These are phyloP conservation scores for Plusia festucae DNA, from an alignment of 2,888 invertebrate species.

Conservation along the genomic window DNA sequence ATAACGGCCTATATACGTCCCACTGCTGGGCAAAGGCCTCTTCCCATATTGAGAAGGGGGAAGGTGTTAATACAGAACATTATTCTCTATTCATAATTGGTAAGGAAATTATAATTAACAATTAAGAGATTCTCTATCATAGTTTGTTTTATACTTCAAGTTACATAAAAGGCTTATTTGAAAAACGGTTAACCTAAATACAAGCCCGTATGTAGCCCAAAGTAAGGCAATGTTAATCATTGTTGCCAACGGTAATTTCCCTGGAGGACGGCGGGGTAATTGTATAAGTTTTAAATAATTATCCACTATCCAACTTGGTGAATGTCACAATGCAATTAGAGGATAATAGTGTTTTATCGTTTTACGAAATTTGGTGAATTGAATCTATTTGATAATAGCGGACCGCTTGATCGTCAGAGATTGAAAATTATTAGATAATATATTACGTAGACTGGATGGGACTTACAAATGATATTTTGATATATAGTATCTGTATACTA, in stretches of 20 bases:
- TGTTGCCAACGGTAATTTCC: conserved; percentile 65
- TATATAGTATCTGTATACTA: too few relatives aligned
- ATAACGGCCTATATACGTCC: too few relatives aligned
- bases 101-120: too few relatives aligned
- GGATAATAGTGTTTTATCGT: conserved; percentile 18
- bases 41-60: too few relatives aligned
- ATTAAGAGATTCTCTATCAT: too few relatives aligned
- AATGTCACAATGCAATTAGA: conserved; percentile 40
- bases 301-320: conserved; percentile 46
- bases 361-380: conserved; percentile 13
- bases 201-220: conserved; percentile 8
- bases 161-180: neutral
- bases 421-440: too few relatives aligned
- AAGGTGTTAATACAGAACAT: too few relatives aligned
- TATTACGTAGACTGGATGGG: too few relatives aligned
- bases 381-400: neutral
- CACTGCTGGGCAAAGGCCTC: too few relatives aligned
- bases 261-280: conserved; percentile 51
- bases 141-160: too few relatives aligned
- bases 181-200: conserved; percentile 9
- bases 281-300: conserved; percentile 66
- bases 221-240: conserved; percentile 42
- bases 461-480: too few relatives aligned
- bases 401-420: neutral
- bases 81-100: too few relatives aligned